Conservation (phyloP, 2,888 invertebrate genomes). For the Drymonia ruficornis region DNA sequence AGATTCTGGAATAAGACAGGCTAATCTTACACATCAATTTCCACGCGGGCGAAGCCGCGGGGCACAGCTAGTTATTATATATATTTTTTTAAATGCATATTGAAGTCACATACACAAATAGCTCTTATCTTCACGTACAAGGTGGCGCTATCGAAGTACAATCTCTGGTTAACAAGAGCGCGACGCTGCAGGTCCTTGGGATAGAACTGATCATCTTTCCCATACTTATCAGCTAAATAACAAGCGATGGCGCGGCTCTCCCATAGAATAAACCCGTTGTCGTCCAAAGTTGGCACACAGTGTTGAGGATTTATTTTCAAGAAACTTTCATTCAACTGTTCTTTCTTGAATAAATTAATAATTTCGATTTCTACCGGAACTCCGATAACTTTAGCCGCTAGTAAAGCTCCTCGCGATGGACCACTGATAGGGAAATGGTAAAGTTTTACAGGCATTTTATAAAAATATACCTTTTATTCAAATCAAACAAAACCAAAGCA, state of each 20-base stretch:
- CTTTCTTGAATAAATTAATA: slow-evolving; percentile 84
- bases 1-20: too few relatives aligned
- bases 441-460: slow-evolving; percentile 57
- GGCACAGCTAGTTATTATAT: too few relatives aligned
- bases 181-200: slow-evolving; percentile 84
- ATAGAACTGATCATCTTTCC: slow-evolving; percentile 84
- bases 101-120: slow-evolving; percentile 80
- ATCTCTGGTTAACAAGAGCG: slow-evolving; percentile 85
- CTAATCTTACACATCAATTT: too few relatives aligned
- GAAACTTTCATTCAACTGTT: slow-evolving; percentile 84
- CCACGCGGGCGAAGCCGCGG: too few relatives aligned
- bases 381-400: slow-evolving; percentile 84
- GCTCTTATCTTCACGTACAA: slow-evolving; percentile 86
- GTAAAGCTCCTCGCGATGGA: slow-evolving; percentile 86
- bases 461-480: too few relatives aligned
- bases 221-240: slow-evolving; percentile 86
- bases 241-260: slow-evolving; percentile 88
- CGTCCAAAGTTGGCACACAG: slow-evolving; percentile 87
- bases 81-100: background rate
- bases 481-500: background rate
- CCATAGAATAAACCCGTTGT: slow-evolving; percentile 87
- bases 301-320: slow-evolving; percentile 87
- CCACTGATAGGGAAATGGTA: slow-evolving; percentile 87
- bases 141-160: slow-evolving; percentile 86
- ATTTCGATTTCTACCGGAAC: slow-evolving; percentile 78